phyloP scores from a whole-genome alignment of 2,113 vertebrate species.

The Planiliza haematocheilus region DNA sequence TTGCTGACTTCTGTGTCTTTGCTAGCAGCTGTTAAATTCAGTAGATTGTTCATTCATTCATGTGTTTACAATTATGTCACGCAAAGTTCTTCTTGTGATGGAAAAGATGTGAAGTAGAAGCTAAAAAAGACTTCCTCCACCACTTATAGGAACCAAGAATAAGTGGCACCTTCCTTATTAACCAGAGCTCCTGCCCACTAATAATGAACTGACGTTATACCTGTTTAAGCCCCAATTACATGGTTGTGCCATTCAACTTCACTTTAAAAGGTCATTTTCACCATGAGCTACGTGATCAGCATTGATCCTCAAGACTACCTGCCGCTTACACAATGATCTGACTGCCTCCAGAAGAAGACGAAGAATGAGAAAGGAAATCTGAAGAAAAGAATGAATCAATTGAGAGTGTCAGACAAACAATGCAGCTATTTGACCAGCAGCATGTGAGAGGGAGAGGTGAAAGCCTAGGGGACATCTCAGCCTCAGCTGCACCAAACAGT shows the following conservation, averaged over 20 bases:
- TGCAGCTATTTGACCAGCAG: slow-evolving; percentile 39
- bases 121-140: no score
- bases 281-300: slow-evolving; percentile 14
- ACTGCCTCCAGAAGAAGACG: slow-evolving; percentile 15
- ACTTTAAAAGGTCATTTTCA: slow-evolving; percentile 31
- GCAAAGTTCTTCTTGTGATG: no score
- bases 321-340: neutral
- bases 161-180: no score
- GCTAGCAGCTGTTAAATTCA: no score
- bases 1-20: no score
- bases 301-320: slow-evolving; percentile 29
- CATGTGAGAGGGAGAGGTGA: slow-evolving; percentile 32
- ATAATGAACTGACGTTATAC: no score
- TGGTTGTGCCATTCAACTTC: neutral
- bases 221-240: no score
- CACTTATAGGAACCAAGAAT: no score
- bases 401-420: slow-evolving; percentile 28
- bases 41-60: no score
- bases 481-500: slow-evolving; percentile 41
- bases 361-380: slow-evolving; percentile 15
- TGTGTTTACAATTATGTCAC: no score
- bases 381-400: slow-evolving; percentile 30
- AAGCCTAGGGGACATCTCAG: slow-evolving; percentile 31
- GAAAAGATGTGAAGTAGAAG: no score
- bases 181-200: no score